phyloP scores from a whole-genome alignment of 2,888 invertebrate genomes.

The Tipula confusa region DNA sequence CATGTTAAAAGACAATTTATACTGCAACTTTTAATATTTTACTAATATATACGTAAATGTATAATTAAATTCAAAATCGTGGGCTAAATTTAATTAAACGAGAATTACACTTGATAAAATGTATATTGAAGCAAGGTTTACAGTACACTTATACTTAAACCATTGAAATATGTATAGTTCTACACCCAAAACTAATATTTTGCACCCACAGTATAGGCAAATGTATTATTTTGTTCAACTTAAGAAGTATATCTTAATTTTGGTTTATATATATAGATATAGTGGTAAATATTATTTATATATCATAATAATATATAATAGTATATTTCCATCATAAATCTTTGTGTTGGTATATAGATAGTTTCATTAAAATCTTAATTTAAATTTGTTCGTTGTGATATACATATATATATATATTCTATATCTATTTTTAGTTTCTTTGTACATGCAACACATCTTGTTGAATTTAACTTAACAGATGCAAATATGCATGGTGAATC shows the following conservation, averaged over 20 bases:
- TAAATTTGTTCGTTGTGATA: neutral
- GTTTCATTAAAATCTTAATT: neutral
- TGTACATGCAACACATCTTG: neutral
- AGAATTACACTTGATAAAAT: neutral
- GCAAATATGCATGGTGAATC: neutral
- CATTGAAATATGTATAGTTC: neutral
- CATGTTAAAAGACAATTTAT: no score
- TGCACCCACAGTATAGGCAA: neutral
- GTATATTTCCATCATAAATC: neutral
- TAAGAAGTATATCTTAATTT: neutral
- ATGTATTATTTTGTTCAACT: neutral
- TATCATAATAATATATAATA: neutral
- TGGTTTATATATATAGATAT: neutral
- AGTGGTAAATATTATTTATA: neutral
- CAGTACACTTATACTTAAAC: no score
- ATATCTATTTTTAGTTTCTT: neutral
- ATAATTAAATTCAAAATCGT: no score
- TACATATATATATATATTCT: neutral
- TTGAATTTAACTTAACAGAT: neutral
- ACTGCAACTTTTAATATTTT: no score
- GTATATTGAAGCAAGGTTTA: neutral
- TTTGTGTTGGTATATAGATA: constrained; percentile 25
- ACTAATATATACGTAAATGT: no score
- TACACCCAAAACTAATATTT: neutral
- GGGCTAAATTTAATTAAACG: neutral